Percentiles rank a stretch among this genome's conserved stretches.
Conservation (phyloP, 2,797 vertebrate species). For the Trachurus trachurus region DNA sequence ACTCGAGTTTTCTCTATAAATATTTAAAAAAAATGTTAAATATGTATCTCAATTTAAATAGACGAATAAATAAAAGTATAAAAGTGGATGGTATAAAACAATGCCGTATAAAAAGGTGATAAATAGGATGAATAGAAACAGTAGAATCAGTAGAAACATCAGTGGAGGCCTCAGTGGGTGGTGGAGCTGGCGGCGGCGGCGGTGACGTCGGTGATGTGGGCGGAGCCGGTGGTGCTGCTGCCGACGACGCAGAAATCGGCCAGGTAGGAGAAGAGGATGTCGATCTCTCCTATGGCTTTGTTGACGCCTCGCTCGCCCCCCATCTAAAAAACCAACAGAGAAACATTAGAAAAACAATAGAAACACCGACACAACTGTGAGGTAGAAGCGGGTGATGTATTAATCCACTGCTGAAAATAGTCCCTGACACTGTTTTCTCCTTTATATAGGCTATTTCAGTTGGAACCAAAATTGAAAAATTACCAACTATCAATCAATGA, state of each 20-base stretch:
- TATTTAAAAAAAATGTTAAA: constrained; percentile 42
- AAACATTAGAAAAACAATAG: neutral
- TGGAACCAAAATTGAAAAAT: too few species aligned
- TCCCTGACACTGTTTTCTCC: neutral
- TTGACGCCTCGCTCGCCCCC: constrained; percentile 34
- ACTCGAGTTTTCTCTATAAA: constrained; percentile 51
- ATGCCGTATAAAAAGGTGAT: constrained; percentile 30
- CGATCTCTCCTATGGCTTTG: constrained; percentile 75
- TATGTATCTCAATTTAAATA: constrained; percentile 60
- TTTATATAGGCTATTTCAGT: too few species aligned
- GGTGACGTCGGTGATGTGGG: too few species aligned
- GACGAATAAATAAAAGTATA: constrained; percentile 65
- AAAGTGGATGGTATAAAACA: constrained; percentile 46
- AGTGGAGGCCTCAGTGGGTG: neutral
- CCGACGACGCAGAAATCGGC: constrained; percentile 70
- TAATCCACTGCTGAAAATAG: too few species aligned
- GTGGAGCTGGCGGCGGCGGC: too few species aligned
- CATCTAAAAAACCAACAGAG: constrained; percentile 57
- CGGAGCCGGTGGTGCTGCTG: too few species aligned
- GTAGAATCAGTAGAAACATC: neutral
- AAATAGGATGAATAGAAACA: constrained; percentile 41
- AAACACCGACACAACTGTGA: neutral
- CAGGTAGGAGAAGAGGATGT: constrained; percentile 76
- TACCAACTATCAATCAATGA: too few species aligned
- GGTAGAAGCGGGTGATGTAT: too few species aligned